phyloP scores from a whole-genome alignment of 2,888 invertebrate genomes.

The Andrena hattorfiana region DNA sequence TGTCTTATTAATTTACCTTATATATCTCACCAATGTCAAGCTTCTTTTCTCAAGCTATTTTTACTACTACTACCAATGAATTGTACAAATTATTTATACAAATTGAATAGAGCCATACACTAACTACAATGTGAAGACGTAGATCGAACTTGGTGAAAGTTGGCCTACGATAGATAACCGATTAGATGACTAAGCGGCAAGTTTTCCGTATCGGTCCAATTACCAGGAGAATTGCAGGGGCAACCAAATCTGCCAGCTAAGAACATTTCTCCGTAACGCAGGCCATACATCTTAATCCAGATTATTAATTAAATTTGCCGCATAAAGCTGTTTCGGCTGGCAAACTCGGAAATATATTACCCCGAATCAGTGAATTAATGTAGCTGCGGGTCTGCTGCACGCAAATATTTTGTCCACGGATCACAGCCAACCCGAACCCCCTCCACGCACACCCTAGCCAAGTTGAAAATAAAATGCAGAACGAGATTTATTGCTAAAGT shows the following conservation, averaged over 20 bases:
- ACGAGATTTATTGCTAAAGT: conserved; percentile 38
- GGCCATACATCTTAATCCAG: conserved; percentile 79
- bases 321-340: conserved; percentile 81
- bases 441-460: background rate
- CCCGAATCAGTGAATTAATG: conserved; percentile 80
- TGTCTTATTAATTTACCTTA: too few relatives aligned
- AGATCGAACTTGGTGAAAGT: conserved; percentile 52
- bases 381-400: conserved; percentile 52
- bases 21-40: too few relatives aligned
- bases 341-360: conserved; percentile 79
- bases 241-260: conserved; percentile 78
- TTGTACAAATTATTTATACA: too few relatives aligned
- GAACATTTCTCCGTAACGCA: conserved; percentile 71
- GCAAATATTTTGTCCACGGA: conserved; percentile 53
- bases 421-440: conserved; percentile 23
- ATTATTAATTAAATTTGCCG: conserved; percentile 84
- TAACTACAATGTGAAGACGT: background rate
- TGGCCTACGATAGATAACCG: conserved; percentile 62
- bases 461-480: conserved; percentile 51
- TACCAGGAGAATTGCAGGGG: conserved; percentile 70
- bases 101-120: background rate
- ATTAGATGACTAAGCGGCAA: conserved; percentile 73
- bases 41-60: too few relatives aligned
- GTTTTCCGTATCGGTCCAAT: conserved; percentile 81
- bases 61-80: too few relatives aligned